Percentiles rank a stretch among this genome's conserved stretches.
These are phyloP conservation scores for Trachemys scripta DNA, from an alignment of 2,113 vertebrate genomes.

Conservation along the genomic window DNA sequence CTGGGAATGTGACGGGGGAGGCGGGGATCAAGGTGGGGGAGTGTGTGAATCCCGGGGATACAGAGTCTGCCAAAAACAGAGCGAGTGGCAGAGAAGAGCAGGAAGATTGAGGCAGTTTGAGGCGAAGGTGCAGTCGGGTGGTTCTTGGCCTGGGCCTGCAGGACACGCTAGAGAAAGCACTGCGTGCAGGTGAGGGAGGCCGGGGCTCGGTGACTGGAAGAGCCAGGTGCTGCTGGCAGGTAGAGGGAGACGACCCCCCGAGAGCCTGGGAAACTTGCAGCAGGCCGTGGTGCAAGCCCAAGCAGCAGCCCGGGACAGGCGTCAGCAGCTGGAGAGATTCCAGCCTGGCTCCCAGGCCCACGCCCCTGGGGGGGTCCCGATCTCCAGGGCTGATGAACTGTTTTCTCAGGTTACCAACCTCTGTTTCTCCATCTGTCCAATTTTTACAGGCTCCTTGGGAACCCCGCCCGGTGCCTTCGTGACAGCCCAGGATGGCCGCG, in stretches of 20 bases:
- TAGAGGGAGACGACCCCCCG: background rate
- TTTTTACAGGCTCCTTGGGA: conserved; percentile 58
- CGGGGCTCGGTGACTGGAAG: background rate
- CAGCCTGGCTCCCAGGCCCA: background rate
- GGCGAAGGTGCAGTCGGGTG: rapidly evolving
- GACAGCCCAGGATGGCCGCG: conserved; percentile 62
- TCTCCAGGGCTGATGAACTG: no score
- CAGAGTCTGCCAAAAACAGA: background rate
- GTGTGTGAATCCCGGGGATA: rapidly evolving
- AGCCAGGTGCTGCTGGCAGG: background rate
- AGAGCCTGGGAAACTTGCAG: background rate
- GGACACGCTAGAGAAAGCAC: background rate
- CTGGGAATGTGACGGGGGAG: background rate
- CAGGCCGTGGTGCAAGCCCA: background rate
- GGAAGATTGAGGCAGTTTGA: rapidly evolving
- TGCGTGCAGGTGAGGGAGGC: background rate
- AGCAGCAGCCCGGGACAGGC: background rate
- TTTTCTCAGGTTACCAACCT: background rate
- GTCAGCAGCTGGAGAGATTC: background rate
- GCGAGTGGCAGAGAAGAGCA: background rate
- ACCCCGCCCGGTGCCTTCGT: background rate
- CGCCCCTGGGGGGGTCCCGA: no score
- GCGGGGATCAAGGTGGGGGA: background rate
- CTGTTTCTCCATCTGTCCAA: background rate
- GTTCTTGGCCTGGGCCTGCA: background rate